Evolutionary conservation across 1,140 invertebrate genomes (phyloP).

Genomic region (Bombyx mori): DNA sequence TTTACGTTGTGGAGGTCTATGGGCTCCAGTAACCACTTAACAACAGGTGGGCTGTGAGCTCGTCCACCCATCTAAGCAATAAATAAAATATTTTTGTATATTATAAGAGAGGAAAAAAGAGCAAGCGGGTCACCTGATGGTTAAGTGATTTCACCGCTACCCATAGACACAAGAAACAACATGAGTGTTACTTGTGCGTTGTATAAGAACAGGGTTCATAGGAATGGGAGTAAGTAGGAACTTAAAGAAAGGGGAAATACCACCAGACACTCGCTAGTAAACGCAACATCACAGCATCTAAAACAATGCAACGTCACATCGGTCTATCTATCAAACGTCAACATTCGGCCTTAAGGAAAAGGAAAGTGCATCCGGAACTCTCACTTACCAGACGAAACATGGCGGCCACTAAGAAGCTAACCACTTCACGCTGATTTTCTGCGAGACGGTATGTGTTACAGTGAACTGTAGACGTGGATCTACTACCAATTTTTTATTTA

Average conservation of each 20-base stretch:
- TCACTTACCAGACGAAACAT: not conserved
- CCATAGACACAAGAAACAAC: conserved; percentile 1
- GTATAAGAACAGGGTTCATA: not conserved
- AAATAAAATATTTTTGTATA: not conserved
- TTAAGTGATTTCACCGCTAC: not conserved
- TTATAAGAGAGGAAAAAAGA: conserved; percentile 1
- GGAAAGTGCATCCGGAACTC: not conserved
- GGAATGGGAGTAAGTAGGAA: not conserved
- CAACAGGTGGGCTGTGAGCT: no score
- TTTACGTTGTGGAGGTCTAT: no score
- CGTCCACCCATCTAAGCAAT: no score
- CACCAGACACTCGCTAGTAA: conserved; percentile 1
- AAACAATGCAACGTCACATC: no score
- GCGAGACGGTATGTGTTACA: not conserved
- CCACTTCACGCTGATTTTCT: not conserved
- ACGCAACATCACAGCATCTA: not conserved
- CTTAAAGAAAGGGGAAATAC: not conserved
- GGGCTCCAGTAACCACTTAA: no score
- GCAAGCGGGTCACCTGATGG: not conserved
- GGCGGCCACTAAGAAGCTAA: conserved; percentile 1
- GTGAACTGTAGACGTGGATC: conserved; percentile 1
- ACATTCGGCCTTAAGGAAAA: conserved; percentile 1
- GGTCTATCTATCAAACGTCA: not conserved
- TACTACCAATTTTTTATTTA: not conserved
- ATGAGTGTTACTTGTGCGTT: not conserved